Conservation (phyloP, 2,113 vertebrate genomes). For the Sorex fumeus region DNA sequence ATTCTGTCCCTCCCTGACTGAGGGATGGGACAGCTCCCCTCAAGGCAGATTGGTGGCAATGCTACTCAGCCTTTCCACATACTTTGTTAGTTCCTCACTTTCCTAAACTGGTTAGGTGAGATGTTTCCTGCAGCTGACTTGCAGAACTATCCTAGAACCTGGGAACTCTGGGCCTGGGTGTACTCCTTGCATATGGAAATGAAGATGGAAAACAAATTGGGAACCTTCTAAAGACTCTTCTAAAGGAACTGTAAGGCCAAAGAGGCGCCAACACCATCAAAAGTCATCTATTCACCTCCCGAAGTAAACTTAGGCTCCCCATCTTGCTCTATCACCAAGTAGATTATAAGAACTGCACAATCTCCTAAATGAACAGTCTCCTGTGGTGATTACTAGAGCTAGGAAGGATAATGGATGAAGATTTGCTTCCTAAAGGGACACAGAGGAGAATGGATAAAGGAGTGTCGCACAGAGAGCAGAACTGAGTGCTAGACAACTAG, state of each 20-base stretch:
- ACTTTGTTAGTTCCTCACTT: background rate
- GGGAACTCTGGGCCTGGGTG: background rate
- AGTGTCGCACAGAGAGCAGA: background rate
- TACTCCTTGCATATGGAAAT: background rate
- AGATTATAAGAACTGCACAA: background rate
- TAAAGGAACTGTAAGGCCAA: background rate
- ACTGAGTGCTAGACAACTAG: background rate
- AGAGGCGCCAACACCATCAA: background rate
- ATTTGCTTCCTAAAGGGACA: slow-evolving; percentile 17
- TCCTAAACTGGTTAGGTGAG: slow-evolving; percentile 27
- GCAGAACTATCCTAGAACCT: background rate
- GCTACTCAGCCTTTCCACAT: background rate
- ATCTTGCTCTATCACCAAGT: background rate
- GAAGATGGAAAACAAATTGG: background rate
- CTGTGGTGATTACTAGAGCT: background rate
- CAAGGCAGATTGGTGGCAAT: background rate
- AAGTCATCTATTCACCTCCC: background rate
- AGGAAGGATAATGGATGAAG: background rate
- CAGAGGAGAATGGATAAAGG: background rate
- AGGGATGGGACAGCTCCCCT: background rate
- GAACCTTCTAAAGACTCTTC: background rate
- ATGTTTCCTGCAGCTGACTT: slow-evolving; percentile 33
- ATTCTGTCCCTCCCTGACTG: background rate
- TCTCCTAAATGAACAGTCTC: background rate
- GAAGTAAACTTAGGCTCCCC: background rate